Evolutionary conservation across 2,888 invertebrate genomes (phyloP).

Genomic region (Chromoteleia sp.): DNA sequence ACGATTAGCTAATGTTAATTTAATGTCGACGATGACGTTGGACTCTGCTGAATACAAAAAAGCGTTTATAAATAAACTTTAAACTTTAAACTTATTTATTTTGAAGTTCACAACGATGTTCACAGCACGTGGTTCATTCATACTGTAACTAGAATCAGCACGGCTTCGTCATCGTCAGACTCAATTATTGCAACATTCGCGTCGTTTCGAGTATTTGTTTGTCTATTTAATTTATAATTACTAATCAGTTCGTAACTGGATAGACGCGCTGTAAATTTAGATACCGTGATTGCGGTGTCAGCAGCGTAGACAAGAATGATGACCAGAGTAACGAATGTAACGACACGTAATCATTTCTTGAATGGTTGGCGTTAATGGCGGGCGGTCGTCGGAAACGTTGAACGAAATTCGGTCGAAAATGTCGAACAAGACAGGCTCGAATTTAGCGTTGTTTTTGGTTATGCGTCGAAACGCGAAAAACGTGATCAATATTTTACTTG

Average conservation of each 20-base stretch:
- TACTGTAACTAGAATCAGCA: too few species aligned
- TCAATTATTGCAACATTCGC: too few species aligned
- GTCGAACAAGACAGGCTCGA: constrained; percentile 7
- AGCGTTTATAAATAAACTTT: constrained; percentile 1
- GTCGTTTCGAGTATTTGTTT: too few species aligned
- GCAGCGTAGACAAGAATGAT: constrained; percentile 37
- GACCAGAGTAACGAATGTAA: constrained; percentile 26
- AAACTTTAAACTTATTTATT: constrained; percentile 5
- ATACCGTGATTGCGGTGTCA: too few species aligned
- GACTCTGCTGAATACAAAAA: not conserved
- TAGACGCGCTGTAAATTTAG: too few species aligned
- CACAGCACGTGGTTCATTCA: not conserved
- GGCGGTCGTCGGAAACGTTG: constrained; percentile 12
- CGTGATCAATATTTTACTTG: constrained; percentile 35
- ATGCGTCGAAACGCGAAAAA: constrained; percentile 25
- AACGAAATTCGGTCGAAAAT: constrained; percentile 15
- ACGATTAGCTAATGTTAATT: not conserved
- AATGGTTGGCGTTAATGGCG: constrained; percentile 12
- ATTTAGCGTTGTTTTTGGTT: constrained; percentile 47
- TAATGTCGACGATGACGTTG: constrained; percentile 5
- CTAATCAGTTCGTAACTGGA: too few species aligned
- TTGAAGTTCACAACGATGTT: too few species aligned
- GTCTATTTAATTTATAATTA: too few species aligned
- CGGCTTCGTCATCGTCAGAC: too few species aligned
- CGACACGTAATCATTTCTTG: constrained; percentile 35